Evolutionary conservation across 2,888 invertebrate species (phyloP), one percentile per base, ranked within the genome.

Genomic region (Heliconius erato): DNA sequence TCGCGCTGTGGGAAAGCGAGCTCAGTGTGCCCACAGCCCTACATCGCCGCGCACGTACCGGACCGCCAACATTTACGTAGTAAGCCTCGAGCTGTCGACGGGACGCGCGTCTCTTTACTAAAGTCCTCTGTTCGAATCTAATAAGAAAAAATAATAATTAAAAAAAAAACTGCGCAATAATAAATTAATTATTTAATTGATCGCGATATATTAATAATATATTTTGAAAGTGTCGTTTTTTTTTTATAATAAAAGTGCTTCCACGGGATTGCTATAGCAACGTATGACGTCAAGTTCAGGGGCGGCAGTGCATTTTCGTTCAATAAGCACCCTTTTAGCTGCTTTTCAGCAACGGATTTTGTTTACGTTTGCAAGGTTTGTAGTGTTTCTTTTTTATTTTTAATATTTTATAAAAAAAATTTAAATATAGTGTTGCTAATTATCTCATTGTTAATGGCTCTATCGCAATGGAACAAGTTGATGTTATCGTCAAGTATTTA

Each of bases 61-160:
- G 93, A 93, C 86, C 90, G 92, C 91, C 95, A 94, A 95, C 95
- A 95, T 94, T 95, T 94, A 93, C 94, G 94, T 95, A 95, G 96
- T 95, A 93, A 93, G 94, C 92, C 92, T 93, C 91, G 93, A 92
- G 90, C 93, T 91, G 92, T 90, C 92, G 93, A 89, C 91, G 88
- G 89, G 90, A 91, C 93, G 94, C 92, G 91, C 92, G 93, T 90
- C 89, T 87, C 86, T 88, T 77, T 84, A 16, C 59, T 65, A 40
- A 3, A 6, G 40, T n/a, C 74, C 78, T 74, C 88, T 89, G 90
- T 87, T 63, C 76, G 35, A 63, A 63, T 63, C 40, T 63, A 19
- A 40, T 72, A 9, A 40, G n/a, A 40, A 72, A 26, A 19, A 26
- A 49, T 16, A 26, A 44, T 72, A 68, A 3, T 44, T 67, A 5